These are phyloP conservation scores for Aphrocallistes beatrix DNA, from an alignment of 37 sponge, comb jelly and placozoan genomes.

Conservation along the genomic window DNA sequence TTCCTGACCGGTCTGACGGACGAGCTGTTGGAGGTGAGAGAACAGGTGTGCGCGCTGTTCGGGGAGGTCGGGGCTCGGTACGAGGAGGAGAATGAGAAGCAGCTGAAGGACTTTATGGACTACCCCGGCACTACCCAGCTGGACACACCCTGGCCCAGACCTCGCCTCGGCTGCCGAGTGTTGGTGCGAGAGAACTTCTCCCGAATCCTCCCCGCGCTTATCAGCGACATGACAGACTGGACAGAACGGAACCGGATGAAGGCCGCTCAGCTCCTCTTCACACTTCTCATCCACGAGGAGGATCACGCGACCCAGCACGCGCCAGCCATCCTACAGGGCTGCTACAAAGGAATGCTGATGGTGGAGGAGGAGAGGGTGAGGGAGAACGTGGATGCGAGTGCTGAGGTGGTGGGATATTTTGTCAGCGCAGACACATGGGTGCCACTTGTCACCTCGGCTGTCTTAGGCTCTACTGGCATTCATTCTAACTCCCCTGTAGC, in stretches of 20 bases:
- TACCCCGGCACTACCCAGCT: conserved; percentile 18
- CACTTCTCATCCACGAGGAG: conserved; percentile 59
- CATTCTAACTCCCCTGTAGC: background rate
- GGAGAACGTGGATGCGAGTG: conserved; percentile 24
- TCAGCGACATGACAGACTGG: conserved; percentile 83
- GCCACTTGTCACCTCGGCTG: conserved; percentile 55
- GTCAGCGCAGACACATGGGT: conserved; percentile 62
- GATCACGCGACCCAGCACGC: conserved; percentile 73
- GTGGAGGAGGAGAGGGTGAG: conserved; percentile 59
- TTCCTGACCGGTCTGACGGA: conserved; percentile 65
- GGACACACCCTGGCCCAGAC: conserved; percentile 42
- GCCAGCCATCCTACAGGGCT: conserved; percentile 55
- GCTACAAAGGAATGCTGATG: conserved; percentile 58
- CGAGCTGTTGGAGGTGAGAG: conserved; percentile 44
- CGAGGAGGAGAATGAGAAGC: conserved; percentile 72
- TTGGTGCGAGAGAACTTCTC: conserved; percentile 73
- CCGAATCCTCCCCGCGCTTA: conserved; percentile 73
- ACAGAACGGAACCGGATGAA: conserved; percentile 64
- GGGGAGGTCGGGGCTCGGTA: conserved; percentile 64
- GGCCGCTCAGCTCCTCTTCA: conserved; percentile 58
- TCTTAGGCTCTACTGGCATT: conserved; percentile 50
- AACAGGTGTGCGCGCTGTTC: conserved; percentile 30
- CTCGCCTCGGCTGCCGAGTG: conserved; percentile 74
- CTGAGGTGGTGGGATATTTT: conserved; percentile 35
- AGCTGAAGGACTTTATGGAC: conserved; percentile 74